Percentiles rank a stretch among this genome's conserved stretches.
These are phyloP conservation scores for Mormyrus iriodes DNA, from an alignment of 2,113 vertebrate genomes.

Conservation along the genomic window DNA sequence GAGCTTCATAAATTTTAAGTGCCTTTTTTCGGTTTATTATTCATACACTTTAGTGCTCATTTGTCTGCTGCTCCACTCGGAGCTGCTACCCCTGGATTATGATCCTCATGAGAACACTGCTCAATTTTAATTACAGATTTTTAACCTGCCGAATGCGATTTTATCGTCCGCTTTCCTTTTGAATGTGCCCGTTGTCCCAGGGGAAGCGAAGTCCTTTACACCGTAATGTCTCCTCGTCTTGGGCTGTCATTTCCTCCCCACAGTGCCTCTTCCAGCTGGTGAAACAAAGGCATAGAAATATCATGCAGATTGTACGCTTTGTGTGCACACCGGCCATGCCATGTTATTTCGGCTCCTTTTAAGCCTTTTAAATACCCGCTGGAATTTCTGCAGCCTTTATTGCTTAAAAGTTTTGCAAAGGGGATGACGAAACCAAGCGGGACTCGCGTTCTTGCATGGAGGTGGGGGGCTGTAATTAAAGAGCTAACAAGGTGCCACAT, in stretches of 20 bases:
- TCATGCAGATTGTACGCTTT: slow-evolving; percentile 53
- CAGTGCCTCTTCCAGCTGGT: slow-evolving; percentile 30
- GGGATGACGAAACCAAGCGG: slow-evolving; percentile 21
- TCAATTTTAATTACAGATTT: slow-evolving; percentile 56
- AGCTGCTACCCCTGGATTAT: slow-evolving; percentile 49
- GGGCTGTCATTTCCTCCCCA: slow-evolving; percentile 31
- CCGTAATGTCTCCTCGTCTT: slow-evolving; percentile 23
- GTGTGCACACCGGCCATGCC: slow-evolving; percentile 28
- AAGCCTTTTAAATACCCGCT: slow-evolving; percentile 20
- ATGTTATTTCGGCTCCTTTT: slow-evolving; percentile 30
- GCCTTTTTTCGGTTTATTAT: slow-evolving; percentile 36
- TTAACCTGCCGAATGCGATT: slow-evolving; percentile 54
- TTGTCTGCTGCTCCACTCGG: slow-evolving; percentile 38
- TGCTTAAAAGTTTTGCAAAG: slow-evolving; percentile 27
- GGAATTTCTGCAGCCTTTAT: slow-evolving; percentile 21
- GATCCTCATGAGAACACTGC: slow-evolving; percentile 40
- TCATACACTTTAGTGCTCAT: slow-evolving; percentile 42
- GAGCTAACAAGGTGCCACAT: slow-evolving; percentile 20
- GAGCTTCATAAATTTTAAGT: slow-evolving; percentile 49
- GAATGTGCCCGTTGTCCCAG: slow-evolving; percentile 16
- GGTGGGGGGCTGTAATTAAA: slow-evolving; percentile 21
- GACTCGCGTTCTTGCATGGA: slow-evolving; percentile 20
- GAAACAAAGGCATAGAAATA: slow-evolving; percentile 50
- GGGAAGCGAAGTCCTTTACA: slow-evolving; percentile 32
- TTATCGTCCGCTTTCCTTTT: slow-evolving; percentile 43